Evolutionary conservation across 2,113 vertebrate genomes (phyloP).

Genomic region (Microcebus tavaratra): DNA sequence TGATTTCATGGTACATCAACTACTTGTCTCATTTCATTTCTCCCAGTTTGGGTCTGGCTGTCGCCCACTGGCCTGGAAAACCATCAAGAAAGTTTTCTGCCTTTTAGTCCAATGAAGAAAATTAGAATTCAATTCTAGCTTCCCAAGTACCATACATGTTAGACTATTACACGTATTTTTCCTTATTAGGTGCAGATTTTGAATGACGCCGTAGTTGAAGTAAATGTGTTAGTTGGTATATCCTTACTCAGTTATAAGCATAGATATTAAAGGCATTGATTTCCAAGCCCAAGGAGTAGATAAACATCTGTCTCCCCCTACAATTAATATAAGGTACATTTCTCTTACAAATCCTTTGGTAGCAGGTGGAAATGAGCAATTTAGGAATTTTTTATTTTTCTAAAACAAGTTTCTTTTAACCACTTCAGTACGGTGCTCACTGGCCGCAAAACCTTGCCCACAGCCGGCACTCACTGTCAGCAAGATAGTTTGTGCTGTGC

Average conservation of each 20-base stretch:
- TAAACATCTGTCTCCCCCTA: not conserved
- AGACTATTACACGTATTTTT: not conserved
- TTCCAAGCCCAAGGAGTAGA: not conserved
- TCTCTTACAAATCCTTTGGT: not conserved
- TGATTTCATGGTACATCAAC: constrained; percentile 17
- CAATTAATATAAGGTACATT: not conserved
- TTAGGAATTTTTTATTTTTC: not conserved
- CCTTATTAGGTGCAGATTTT: not conserved
- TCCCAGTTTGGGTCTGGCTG: not conserved
- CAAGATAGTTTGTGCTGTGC: no score
- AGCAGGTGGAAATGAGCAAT: not conserved
- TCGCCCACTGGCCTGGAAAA: not conserved
- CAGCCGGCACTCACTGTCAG: no score
- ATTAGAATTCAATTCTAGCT: not conserved
- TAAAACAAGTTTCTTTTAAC: constrained; percentile 14
- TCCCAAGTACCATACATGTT: not conserved
- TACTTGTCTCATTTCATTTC: constrained; percentile 2
- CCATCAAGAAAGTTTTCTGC: not conserved
- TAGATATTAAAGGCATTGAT: not conserved
- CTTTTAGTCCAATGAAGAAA: not conserved
- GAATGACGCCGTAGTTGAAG: not conserved
- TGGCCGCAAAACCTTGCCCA: no score
- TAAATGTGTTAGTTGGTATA: not conserved
- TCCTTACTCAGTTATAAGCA: not conserved
- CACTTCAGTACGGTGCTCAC: no score